These are phyloP conservation scores for Pteromalus puparum DNA, from an alignment of 1,140 invertebrate species.

Conservation along the genomic window DNA sequence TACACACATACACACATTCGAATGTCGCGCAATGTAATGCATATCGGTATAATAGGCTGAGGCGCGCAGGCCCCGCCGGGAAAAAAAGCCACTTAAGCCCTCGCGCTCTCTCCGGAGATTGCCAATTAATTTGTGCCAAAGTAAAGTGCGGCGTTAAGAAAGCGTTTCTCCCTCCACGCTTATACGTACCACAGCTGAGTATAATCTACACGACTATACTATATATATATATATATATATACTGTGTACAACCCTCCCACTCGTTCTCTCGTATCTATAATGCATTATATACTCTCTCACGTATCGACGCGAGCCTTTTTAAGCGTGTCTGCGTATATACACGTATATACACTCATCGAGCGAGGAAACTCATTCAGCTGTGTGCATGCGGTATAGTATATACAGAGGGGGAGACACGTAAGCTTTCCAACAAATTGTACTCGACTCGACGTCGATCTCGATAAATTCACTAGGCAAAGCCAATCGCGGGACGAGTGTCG, in stretches of 20 bases:
- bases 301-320: slow-evolving; percentile 44
- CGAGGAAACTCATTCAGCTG: background rate
- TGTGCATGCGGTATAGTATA: too few relatives aligned
- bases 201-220: background rate
- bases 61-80: slow-evolving; percentile 55
- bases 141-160: slow-evolving; percentile 67
- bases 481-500: slow-evolving; percentile 38
- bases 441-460: slow-evolving; percentile 40
- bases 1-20: slow-evolving; percentile 46
- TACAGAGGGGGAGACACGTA: slow-evolving; percentile 1
- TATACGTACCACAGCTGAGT: background rate
- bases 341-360: slow-evolving; percentile 36
- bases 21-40: slow-evolving; percentile 60
- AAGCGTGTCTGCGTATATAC: slow-evolving; percentile 43
- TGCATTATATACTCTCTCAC: slow-evolving; percentile 49
- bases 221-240: background rate
- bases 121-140: slow-evolving; percentile 71
- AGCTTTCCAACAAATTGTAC: slow-evolving; percentile 48
- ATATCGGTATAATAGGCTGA: slow-evolving; percentile 49
- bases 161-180: slow-evolving; percentile 45
- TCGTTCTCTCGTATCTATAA: slow-evolving; percentile 41
- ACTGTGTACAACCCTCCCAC: too few relatives aligned
- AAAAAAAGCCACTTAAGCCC: slow-evolving; percentile 65
- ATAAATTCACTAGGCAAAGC: slow-evolving; percentile 51
- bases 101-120: slow-evolving; percentile 63